Percentiles rank a stretch among this genome's conserved stretches.
These are phyloP conservation scores for Ptyas mucosa DNA, from an alignment of 2,113 vertebrate genomes.

Conservation along the genomic window DNA sequence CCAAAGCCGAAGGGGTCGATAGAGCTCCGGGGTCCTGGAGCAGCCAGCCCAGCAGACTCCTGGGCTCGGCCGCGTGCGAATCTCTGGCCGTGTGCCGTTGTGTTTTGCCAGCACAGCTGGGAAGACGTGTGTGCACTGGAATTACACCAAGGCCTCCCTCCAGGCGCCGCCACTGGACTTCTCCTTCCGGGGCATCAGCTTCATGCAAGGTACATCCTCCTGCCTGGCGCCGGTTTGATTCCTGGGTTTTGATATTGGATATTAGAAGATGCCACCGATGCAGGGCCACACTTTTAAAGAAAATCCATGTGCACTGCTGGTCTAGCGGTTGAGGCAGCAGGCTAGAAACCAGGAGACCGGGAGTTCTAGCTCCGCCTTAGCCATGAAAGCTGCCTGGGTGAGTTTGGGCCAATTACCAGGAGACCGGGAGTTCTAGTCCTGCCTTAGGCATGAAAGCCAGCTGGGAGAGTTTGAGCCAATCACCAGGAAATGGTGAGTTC, in stretches of 20 bases:
- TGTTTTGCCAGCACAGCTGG: constrained; percentile 46
- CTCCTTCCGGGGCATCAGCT: constrained; percentile 70
- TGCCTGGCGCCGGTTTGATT: background rate
- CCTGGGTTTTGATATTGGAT: background rate
- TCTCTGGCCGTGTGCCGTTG: background rate
- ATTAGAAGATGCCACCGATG: background rate
- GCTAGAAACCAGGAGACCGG: background rate
- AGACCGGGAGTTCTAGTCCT: too few relatives aligned
- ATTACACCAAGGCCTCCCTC: constrained; percentile 35
- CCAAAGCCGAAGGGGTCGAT: background rate
- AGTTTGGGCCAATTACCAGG: too few relatives aligned
- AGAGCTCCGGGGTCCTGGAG: background rate
- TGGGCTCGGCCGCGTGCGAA: background rate
- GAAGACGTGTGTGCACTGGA: constrained; percentile 39
- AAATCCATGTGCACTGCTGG: background rate
- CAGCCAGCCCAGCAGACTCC: too few relatives aligned
- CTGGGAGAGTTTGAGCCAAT: background rate
- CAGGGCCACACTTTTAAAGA: background rate
- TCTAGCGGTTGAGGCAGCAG: background rate
- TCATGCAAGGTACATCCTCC: constrained; percentile 61
- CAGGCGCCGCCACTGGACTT: constrained; percentile 71
- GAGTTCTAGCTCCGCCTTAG: background rate
- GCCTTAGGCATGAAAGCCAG: too few relatives aligned
- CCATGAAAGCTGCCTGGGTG: fast-evolving
- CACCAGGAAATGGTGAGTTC: background rate